Base-by-base conservation (phyloP, 2,797 vertebrate genomes). In the Melopsittacus undulatus region DNA sequence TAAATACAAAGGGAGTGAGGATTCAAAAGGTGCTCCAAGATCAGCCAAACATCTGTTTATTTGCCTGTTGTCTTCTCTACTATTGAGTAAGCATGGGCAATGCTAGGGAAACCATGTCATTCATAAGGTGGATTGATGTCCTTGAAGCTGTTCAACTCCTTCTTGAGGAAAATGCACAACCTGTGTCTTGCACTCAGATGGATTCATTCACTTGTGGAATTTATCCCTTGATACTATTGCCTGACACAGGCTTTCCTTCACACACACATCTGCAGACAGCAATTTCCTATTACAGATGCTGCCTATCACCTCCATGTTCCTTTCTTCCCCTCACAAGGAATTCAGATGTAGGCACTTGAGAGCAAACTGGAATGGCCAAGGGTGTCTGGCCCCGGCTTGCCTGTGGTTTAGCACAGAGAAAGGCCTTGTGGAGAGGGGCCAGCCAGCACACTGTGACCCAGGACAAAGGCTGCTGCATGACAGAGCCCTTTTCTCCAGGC, bases 151-250 rank as follows among this genome's bases (percentile, higher is more conserved):
- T 80, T 94, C 85, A 54, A 48, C 46, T 95, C 52, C 49, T 93
- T 76, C 87, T 90, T 93, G 89, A 87, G 75, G 86, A 87, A 96
- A 95, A 96, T 83, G 83, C 90, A 93, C 57, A 85, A 89, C 62
- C 64, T 91, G 83, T 90, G 91, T 95, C 94, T 94, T 87, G 80
- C 86, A 83, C 81, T 95, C 91, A 95, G 94, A 96, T 96, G 95
- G 94, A 96, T 95, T 96, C 96, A 95, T 90, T 97, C 94, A 95
- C 96, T 95, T 96, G 90, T 94, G 96, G 96, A 96, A 96, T 96
- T 94, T 96, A 97, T 97, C 92, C 95, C 96, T 96, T 95, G 96
- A 95, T 93, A 90, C 95, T 88, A 30, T 91, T 92, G 95, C 96
- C 93, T 97, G 93, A 96, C 92, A 90, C 34, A 43, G 75, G 90